Evolutionary conservation across 2,113 vertebrate species (phyloP), one percentile per base, ranked within the genome.

Genomic region (Heterotilapia buettikoferi): DNA sequence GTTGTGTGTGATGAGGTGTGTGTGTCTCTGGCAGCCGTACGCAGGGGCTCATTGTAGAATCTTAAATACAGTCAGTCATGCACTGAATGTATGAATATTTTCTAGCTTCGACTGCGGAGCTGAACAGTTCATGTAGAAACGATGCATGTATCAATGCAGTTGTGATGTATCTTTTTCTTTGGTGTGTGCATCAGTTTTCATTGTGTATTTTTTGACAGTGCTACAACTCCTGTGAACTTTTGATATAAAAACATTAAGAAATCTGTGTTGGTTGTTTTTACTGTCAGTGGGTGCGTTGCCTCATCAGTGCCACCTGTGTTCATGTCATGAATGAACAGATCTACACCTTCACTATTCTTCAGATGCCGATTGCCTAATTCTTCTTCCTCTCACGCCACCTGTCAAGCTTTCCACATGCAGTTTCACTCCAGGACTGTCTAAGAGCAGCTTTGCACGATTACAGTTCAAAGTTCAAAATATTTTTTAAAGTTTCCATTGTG

Each of bases 21-120:
- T 81, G 73, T 50, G 13, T 5, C 84, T 86, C 76, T 82, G n/a
- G 3, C n/a, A 14, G 61, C 59, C 2, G 33, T 18, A 73, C 61
- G 40, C 2, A 84, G 40, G 36, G 45, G 71, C 43, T 78, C 16
- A 21, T 80, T 80, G 76, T 88, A 56, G 80, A 86, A 33, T 86
- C 47, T 66, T 45, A 21, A 80, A 82, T 89, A 83, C 89, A 92
- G 92, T 92, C 87, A 88, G 59, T 66, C 14, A 2, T 68, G 43
- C 16, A 59, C 80, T 90, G 92, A 88, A 92, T 92, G 88, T 93
- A 86, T 71, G 84, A 91, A 91, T 82, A 84, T 90, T 80, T 86
- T 91, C 33, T 91, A 91, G 94, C 94, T 96, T 96, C 87, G 89
- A 91, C 85, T 68, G 87, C 61, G 94, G 93, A 95, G 94, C 95